Percentiles rank a stretch among this genome's conserved stretches.
Evolutionary conservation across 1,140 invertebrate genomes (phyloP).

Genomic region (Oncopodura yosiiana): DNA sequence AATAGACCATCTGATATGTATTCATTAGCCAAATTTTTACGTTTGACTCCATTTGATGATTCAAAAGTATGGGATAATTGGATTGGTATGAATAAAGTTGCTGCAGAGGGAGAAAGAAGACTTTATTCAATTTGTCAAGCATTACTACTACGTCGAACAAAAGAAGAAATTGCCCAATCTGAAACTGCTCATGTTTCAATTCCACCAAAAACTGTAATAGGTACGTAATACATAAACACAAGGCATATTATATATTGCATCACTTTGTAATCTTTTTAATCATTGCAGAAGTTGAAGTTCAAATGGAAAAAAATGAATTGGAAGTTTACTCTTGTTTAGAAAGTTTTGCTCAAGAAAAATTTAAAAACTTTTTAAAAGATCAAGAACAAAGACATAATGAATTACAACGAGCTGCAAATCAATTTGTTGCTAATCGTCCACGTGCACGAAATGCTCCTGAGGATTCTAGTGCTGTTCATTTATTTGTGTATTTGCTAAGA

Average conservation of each 20-base stretch:
- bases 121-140: slow-evolving; percentile 68
- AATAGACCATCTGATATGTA: slow-evolving; percentile 24
- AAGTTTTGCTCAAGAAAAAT: slow-evolving; percentile 36
- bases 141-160: slow-evolving; percentile 73
- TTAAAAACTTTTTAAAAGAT: slow-evolving; percentile 40
- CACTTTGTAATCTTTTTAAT: too few relatives aligned
- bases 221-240: too few relatives aligned
- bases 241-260: too few relatives aligned
- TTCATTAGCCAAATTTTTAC: slow-evolving; percentile 26
- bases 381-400: slow-evolving; percentile 37
- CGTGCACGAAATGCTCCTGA: not conserved
- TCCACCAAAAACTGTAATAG: slow-evolving; percentile 23
- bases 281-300: slow-evolving; percentile 48
- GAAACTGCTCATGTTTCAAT: slow-evolving; percentile 26
- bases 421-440: slow-evolving; percentile 11
- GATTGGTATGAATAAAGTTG: slow-evolving; percentile 59
- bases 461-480: slow-evolving; percentile 42
- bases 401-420: slow-evolving; percentile 7
- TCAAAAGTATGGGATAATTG: slow-evolving; percentile 53
- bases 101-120: slow-evolving; percentile 55
- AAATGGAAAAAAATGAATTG: slow-evolving; percentile 59
- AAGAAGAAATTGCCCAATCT: slow-evolving; percentile 52
- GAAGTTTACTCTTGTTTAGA: slow-evolving; percentile 53
- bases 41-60: slow-evolving; percentile 31
- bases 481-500: slow-evolving; percentile 70